Conservation (phyloP, 1,140 invertebrate species). For the Scaptomyza pallida region DNA sequence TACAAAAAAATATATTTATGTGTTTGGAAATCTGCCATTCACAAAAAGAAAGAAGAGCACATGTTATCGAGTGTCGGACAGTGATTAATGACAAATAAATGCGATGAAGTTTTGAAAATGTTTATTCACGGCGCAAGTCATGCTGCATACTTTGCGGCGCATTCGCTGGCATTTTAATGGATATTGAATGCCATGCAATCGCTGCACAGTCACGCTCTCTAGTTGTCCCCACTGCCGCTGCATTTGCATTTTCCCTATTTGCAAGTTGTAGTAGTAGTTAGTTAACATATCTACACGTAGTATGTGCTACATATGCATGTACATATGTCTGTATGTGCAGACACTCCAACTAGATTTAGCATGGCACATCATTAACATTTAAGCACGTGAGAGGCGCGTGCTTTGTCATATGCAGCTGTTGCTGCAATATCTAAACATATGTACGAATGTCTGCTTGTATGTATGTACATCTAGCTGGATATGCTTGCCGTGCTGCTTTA, state of each 20-base stretch:
- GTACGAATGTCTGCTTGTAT: slow-evolving; percentile 28
- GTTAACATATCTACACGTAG: slow-evolving; percentile 54
- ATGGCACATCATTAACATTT: slow-evolving; percentile 75
- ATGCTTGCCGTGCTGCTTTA: neutral
- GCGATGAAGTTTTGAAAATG: slow-evolving; percentile 35
- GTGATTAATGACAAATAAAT: slow-evolving; percentile 56
- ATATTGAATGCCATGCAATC: slow-evolving; percentile 65
- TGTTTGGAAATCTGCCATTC: neutral
- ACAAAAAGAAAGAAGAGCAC: slow-evolving; percentile 12
- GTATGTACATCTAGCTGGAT: slow-evolving; percentile 11
- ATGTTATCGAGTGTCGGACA: slow-evolving; percentile 45
- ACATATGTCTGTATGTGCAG: slow-evolving; percentile 20
- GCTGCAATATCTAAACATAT: slow-evolving; percentile 19
- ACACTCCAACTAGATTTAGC: neutral
- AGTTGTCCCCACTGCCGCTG: neutral
- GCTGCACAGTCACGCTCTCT: slow-evolving; percentile 47
- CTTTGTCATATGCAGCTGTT: slow-evolving; percentile 63
- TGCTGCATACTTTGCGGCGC: slow-evolving; percentile 64
- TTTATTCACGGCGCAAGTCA: slow-evolving; percentile 41
- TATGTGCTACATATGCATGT: slow-evolving; percentile 16
- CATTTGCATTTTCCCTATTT: slow-evolving; percentile 27
- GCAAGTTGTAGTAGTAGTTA: slow-evolving; percentile 35
- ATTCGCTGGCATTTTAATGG: slow-evolving; percentile 67
- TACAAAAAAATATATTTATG: neutral
- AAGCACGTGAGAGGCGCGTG: slow-evolving; percentile 65